Base-by-base conservation (phyloP, 1,140 invertebrate genomes). In the Microplitis mediator region DNA sequence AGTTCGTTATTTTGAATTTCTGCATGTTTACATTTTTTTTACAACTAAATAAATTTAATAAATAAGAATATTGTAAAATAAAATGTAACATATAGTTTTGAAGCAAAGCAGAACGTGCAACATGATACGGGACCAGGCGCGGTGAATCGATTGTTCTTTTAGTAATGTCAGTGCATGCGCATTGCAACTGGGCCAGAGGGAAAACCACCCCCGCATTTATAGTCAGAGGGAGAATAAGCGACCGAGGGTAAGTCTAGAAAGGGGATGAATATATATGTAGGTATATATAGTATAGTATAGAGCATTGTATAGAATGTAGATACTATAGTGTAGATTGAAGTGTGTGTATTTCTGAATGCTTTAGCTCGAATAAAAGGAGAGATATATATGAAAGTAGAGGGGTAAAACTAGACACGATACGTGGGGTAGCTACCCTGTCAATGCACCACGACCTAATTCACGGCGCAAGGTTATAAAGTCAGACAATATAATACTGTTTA, bases 391-490 rank as follows among this genome's bases (percentile, higher is more conserved):
- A 35, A 6, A 14, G 34, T 8, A 8, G 50, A 23, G 31, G 36
- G 16, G 45, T 23, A 13, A 4, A 51, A 16, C 11, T 9, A 66
- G 16, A 51, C 58, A 23, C 45, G 60, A 65, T 35, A 34, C 45
- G 61, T 65, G 70, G 74, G 74, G 74, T 72, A 58, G 74, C 70
- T 75, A 75, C 72, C 79, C 81, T 80, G 83, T 82, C 80, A 77
- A 82, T 83, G 79, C 78, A 79, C 73, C 72, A 60, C 82, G 83
- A 84, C 82, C 83, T 78, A 84, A 81, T 83, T 84, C 81, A 79
- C 81, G 79, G 76, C 74, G 79, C 82, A 84, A 83, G 83, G 83
- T 81, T 82, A 75, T 65, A 71, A 39, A 69, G 13, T 35, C 31
- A 69, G 32, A 63, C 60, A 16, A 39, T 6, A 62, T 31, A 14